phyloP scores from a whole-genome alignment of 2,113 vertebrate genomes.

The Puffinus mauretanicus region DNA sequence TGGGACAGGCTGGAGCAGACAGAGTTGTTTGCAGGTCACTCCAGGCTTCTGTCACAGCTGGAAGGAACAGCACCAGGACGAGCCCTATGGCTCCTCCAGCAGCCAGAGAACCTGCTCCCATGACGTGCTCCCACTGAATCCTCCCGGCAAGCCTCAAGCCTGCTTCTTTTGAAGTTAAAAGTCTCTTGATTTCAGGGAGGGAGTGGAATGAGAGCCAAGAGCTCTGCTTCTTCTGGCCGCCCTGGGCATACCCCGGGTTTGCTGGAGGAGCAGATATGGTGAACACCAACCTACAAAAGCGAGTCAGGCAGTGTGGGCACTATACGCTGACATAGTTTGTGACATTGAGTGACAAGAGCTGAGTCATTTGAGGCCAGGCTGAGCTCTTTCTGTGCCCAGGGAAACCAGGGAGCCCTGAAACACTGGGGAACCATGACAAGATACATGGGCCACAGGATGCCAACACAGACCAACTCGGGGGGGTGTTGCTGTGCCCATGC shows the following conservation, averaged over 20 bases:
- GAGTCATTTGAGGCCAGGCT: neutral
- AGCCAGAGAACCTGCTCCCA: neutral
- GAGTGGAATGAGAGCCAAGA: neutral
- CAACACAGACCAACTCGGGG: neutral
- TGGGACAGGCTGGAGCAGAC: neutral
- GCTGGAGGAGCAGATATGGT: neutral
- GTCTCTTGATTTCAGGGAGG: neutral
- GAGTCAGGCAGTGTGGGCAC: neutral
- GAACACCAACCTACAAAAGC: neutral
- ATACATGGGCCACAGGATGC: neutral
- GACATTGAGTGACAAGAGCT: neutral
- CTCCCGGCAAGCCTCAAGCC: neutral
- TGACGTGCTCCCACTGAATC: neutral
- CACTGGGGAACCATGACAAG: neutral
- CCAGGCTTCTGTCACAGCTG: neutral
- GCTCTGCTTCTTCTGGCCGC: neutral
- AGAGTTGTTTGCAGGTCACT: neutral
- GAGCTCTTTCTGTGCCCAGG: neutral
- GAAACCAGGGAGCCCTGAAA: neutral
- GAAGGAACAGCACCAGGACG: neutral
- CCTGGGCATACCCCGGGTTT: rapidly evolving
- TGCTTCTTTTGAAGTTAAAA: neutral
- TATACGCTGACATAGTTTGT: rapidly evolving
- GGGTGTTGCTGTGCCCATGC: neutral
- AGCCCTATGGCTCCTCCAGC: neutral